Conservation (phyloP, 1,140 invertebrate genomes). For the Carcinoscorpius rotundicauda region DNA sequence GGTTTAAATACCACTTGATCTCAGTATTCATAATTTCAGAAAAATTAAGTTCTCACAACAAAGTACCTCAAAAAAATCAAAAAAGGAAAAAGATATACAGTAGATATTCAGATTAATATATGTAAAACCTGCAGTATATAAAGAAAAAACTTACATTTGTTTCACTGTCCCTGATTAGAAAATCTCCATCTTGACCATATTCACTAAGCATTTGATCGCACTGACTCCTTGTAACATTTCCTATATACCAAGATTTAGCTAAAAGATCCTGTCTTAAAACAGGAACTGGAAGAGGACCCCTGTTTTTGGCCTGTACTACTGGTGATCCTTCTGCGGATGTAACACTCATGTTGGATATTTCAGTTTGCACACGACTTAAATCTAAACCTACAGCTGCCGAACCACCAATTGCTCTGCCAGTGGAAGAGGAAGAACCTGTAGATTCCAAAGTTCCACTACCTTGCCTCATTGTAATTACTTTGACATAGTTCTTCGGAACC, state of each 20-base stretch:
- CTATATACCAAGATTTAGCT: conserved; percentile 92
- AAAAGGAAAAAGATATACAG: conserved; percentile 24
- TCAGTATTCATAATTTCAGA: too few species aligned
- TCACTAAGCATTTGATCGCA: conserved; percentile 90
- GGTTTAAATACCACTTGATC: too few species aligned
- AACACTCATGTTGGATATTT: conserved; percentile 9
- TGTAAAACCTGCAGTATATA: too few species aligned
- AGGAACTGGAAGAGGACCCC: conserved; percentile 1
- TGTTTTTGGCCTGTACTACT: conserved; percentile 11
- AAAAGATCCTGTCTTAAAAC: conserved; percentile 40
- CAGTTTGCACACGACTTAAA: conserved; percentile 3
- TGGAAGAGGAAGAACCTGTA: conserved; percentile 12
- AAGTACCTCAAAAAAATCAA: conserved; percentile 17
- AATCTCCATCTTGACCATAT: conserved; percentile 92
- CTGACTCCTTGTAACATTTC: conserved; percentile 82
- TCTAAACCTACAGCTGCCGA: too few species aligned
- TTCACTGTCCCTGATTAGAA: conserved; percentile 95
- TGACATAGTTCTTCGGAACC: conserved; percentile 93
- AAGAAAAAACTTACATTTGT: conserved; percentile 70
- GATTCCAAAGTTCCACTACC: conserved; percentile 12
- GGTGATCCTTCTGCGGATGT: conserved; percentile 14
- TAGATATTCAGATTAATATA: too few species aligned
- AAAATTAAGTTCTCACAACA: too few species aligned
- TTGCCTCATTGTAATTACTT: conserved; percentile 35
- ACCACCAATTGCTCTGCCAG: conserved; percentile 1